phyloP scores from a whole-genome alignment of 1,140 invertebrate species.

The Bradynema listronoti region DNA sequence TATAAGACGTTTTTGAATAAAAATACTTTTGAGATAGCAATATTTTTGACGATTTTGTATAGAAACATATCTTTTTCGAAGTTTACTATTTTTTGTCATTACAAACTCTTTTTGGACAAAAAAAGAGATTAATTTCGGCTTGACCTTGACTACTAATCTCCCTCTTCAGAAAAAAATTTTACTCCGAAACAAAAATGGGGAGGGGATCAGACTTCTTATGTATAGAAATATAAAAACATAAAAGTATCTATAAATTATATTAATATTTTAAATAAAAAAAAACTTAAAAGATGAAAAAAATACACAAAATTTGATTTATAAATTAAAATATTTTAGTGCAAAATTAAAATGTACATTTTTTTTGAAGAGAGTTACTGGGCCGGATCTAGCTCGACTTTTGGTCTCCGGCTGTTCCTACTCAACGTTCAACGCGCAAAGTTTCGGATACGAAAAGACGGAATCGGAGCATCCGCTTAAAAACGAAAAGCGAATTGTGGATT shows the following conservation, averaged over 20 bases:
- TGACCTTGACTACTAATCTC: no score
- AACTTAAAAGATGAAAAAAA: no score
- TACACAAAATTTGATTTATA: no score
- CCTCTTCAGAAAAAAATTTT: no score
- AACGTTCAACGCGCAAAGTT: not conserved
- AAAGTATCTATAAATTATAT: no score
- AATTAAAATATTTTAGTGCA: not conserved
- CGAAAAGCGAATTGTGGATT: not conserved
- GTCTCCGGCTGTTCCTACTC: slow-evolving; percentile 4
- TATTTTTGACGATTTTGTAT: not conserved
- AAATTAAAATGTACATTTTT: not conserved
- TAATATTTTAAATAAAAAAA: no score
- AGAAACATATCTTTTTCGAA: not conserved
- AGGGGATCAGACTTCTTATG: no score
- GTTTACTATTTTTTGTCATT: not conserved
- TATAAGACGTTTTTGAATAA: not conserved
- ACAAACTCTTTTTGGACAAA: no score
- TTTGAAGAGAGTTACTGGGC: slow-evolving; percentile 42
- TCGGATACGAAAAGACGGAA: not conserved
- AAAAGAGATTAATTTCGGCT: no score
- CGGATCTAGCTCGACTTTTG: slow-evolving; percentile 41
- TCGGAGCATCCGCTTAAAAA: not conserved
- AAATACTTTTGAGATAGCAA: not conserved
- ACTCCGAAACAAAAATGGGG: no score
- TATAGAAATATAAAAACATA: no score